Evolutionary conservation across 2,888 invertebrate genomes (phyloP).

Genomic region (Rotaria socialis): DNA sequence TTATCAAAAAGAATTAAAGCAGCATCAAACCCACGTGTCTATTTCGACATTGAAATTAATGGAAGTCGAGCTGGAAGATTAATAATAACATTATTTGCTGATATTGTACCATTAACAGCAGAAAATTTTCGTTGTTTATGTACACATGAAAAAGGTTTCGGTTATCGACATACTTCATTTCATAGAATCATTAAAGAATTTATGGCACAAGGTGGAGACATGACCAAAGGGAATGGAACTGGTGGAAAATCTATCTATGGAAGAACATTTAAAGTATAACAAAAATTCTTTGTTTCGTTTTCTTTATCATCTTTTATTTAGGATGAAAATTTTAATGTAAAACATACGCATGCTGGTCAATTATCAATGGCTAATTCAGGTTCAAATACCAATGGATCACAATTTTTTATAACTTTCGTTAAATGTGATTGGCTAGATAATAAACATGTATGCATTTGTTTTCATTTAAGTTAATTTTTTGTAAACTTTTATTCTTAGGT

Average conservation of each 20-base stretch:
- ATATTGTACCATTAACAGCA: constrained; percentile 46
- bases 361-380: constrained; percentile 98
- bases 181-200: constrained; percentile 47
- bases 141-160: constrained; percentile 46
- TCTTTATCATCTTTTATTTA: neutral
- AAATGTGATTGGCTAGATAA: constrained; percentile 68
- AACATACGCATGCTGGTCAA: constrained; percentile 65
- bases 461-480: too few species aligned
- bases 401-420: constrained; percentile 77
- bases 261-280: constrained; percentile 32
- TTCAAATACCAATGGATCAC: constrained; percentile 89
- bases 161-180: constrained; percentile 44
- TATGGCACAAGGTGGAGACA: constrained; percentile 47
- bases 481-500: constrained; percentile 67
- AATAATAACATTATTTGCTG: constrained; percentile 42
- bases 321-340: constrained; percentile 46
- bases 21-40: constrained; percentile 41
- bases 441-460: constrained; percentile 34
- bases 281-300: neutral
- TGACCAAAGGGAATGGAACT: constrained; percentile 46
- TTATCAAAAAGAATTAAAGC: constrained; percentile 42
- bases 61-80: constrained; percentile 40
- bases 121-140: constrained; percentile 46
- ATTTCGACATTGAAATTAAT: constrained; percentile 40
- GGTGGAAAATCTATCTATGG: constrained; percentile 47